A percentile compares a stretch with the other conserved stretches of the same genome.
phyloP scores from a whole-genome alignment of 2,888 invertebrate genomes.

The Coleophora deauratella region DNA sequence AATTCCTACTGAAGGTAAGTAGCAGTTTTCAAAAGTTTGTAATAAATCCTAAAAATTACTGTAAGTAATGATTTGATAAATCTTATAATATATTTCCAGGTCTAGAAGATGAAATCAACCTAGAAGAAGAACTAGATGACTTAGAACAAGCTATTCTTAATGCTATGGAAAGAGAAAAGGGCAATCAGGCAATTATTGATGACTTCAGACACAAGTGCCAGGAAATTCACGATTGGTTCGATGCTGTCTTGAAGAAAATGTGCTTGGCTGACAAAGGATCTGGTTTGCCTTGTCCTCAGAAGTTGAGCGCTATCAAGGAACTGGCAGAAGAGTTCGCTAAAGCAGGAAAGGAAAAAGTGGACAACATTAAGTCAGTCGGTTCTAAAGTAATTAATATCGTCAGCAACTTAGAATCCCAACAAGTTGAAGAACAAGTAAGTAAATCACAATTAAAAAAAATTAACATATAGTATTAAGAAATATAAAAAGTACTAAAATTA shows the following conservation, averaged over 20 bases:
- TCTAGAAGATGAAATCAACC: conserved; percentile 78
- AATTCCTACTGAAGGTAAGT: conserved; percentile 77
- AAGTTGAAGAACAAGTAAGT: conserved; percentile 87
- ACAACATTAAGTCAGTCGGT: conserved; percentile 80
- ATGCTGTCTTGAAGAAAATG: conserved; percentile 84
- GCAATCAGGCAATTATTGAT: conserved; percentile 83
- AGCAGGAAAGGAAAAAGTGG: conserved; percentile 81
- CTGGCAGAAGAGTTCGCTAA: conserved; percentile 83
- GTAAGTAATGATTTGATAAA: background rate
- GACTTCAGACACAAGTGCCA: conserved; percentile 83
- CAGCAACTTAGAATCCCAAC: conserved; percentile 91
- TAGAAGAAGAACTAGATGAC: conserved; percentile 81
- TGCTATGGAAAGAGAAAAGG: conserved; percentile 83
- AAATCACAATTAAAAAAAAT: conserved; percentile 1
- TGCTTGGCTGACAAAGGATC: conserved; percentile 89
- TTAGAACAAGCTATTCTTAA: conserved; percentile 81
- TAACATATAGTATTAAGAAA: background rate
- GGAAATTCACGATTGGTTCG: conserved; percentile 87
- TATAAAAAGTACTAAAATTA: background rate
- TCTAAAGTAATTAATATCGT: conserved; percentile 84
- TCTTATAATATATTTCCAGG: conserved; percentile 30
- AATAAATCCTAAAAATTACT: too few relatives aligned
- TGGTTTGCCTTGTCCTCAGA: conserved; percentile 86
- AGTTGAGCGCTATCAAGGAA: conserved; percentile 82
- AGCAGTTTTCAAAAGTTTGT: background rate